phyloP scores from a whole-genome alignment of 2,797 vertebrate species.

The Crenichthys baileyi region DNA sequence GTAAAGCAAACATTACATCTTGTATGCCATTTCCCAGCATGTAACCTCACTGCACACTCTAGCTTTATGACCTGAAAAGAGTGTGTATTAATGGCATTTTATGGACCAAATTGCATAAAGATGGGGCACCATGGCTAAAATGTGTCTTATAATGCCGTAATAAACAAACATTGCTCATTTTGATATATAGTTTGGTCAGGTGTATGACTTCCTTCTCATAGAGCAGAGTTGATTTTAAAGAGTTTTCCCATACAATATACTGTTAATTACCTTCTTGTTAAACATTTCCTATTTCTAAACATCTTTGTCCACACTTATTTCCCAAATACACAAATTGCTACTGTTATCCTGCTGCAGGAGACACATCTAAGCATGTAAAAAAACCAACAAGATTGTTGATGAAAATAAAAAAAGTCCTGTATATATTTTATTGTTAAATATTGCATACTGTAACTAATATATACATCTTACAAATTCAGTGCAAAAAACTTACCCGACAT shows the following conservation, averaged over 20 bases:
- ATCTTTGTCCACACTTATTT: not conserved
- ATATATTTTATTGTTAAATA: not conserved
- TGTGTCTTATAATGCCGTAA: not conserved
- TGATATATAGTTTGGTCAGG: not conserved
- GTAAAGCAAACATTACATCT: not conserved
- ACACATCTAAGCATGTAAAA: not conserved
- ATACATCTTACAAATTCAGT: too few relatives aligned
- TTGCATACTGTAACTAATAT: too few relatives aligned
- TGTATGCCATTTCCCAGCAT: not conserved
- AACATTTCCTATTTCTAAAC: conserved; percentile 29
- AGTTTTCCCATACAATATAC: not conserved
- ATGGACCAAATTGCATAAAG: not conserved
- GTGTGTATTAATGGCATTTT: not conserved
- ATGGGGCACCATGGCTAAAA: not conserved
- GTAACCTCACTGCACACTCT: not conserved
- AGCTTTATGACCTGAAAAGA: not conserved
- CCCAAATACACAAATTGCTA: not conserved
- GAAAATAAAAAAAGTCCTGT: not conserved
- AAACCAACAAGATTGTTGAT: not conserved
- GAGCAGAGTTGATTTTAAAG: not conserved
- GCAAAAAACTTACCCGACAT: not conserved
- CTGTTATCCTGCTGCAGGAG: not conserved
- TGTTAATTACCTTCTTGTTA: not conserved
- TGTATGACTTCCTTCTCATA: not conserved
- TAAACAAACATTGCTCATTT: not conserved